Base-by-base conservation (phyloP, 64 coral and sea anemone species). In the Porites lutea region DNA sequence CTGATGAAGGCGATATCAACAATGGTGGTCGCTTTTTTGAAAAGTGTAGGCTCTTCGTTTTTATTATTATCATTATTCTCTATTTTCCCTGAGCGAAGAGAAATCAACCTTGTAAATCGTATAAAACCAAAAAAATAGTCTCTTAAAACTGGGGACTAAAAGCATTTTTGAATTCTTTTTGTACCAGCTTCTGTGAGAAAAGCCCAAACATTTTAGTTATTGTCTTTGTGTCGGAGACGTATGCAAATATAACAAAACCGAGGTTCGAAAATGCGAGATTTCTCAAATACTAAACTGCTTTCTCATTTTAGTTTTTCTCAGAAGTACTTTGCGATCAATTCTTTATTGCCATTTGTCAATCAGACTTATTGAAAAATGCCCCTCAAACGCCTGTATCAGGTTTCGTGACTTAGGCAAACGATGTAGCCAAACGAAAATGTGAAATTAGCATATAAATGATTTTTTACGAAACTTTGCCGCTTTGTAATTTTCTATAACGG, bases 391-490 rank as follows among this genome's bases (percentile, higher is more conserved):
- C 11, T 52, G 81, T 67, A 67, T 84, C 44, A 3, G 23, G 61
- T 84, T 84, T 84, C 81, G 81, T 84, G 81, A 84, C 81, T 84
- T 49, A 4, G 8, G 46, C 64, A 69, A 84, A 48, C 81, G 46
- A 84, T 84, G 45, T 66, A 84, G 62, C 62, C 79, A 49, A 65
- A 65, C 27, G 16, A 65, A 82, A 20, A 65, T 44, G 69, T 51
- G 52, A 68, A 67, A 84, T 84, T 84, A 69, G 63, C 81, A 84
- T 84, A 84, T 84, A 84, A 44, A 84, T 84, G 49, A 68, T 84
- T 84, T 76, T 69, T 18, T 12, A 53, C 62, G 59, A 84, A 67
- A 67, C 15, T 81, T 84, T 68, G 62, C 11, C 62, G 47, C 61
- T 65, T 51, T 84, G 47, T 63, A 84, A 84, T 84, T 84, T 84